A percentile compares a stretch with the other conserved stretches of the same genome.
These are phyloP conservation scores for Drosophila kepulauana DNA, from an alignment of 1,140 invertebrate genomes.

Conservation along the genomic window DNA sequence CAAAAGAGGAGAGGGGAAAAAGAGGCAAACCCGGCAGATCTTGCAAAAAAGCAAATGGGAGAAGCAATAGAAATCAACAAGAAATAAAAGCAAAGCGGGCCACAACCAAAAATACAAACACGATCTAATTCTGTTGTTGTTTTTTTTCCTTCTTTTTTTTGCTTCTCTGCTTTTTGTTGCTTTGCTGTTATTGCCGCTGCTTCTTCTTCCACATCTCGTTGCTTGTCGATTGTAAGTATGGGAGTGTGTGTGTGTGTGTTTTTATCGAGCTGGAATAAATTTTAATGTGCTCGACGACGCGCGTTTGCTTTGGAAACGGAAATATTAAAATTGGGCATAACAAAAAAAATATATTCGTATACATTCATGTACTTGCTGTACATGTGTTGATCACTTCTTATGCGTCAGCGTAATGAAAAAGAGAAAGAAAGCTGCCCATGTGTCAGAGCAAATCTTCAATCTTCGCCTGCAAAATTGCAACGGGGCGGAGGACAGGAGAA, in stretches of 20 bases:
- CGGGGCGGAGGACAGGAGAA: background rate
- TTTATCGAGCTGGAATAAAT: slow-evolving; percentile 57
- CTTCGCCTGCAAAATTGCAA: slow-evolving; percentile 6
- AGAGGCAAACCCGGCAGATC: slow-evolving; percentile 17
- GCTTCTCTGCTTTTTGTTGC: slow-evolving; percentile 7
- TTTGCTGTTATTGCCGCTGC: slow-evolving; percentile 3
- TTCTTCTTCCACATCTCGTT: slow-evolving; percentile 19
- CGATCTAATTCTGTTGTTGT: slow-evolving; percentile 38
- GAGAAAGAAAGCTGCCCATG: slow-evolving; percentile 5
- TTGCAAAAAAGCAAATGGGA: slow-evolving; percentile 9
- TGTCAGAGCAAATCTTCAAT: slow-evolving; percentile 26
- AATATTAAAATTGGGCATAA: slow-evolving; percentile 57
- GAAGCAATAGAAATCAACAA: slow-evolving; percentile 43
- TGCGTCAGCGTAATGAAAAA: slow-evolving; percentile 13
- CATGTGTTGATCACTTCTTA: slow-evolving; percentile 19
- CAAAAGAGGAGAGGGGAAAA: background rate
- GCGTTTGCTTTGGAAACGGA: slow-evolving; percentile 41
- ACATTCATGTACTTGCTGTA: slow-evolving; percentile 3
- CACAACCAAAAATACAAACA: slow-evolving; percentile 47
- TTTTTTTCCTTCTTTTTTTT: slow-evolving; percentile 9
- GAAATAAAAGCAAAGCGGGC: slow-evolving; percentile 44
- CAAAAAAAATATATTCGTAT: slow-evolving; percentile 28
- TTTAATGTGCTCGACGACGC: slow-evolving; percentile 44
- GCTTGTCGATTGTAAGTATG: background rate
- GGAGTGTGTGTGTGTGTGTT: slow-evolving; percentile 27